Evolutionary conservation across 2,113 vertebrate genomes (phyloP).

Genomic region (Nematolebias whitei): DNA sequence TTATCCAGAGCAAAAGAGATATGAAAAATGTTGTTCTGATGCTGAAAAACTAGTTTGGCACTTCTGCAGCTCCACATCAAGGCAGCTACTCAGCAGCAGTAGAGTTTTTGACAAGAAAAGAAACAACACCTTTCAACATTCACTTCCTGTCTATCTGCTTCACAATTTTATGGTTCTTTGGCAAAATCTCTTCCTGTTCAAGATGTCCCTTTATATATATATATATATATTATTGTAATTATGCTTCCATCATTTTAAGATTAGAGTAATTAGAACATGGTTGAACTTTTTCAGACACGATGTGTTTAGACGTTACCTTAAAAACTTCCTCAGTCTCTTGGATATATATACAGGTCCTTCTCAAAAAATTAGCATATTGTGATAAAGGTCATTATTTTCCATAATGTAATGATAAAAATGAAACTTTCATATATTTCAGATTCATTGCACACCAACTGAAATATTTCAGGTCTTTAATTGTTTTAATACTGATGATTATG

Average conservation of each 20-base stretch:
- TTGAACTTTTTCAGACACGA: not conserved
- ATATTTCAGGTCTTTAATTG: no score
- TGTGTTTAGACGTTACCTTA: no score
- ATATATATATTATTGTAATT: not conserved
- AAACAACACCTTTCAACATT: slow-evolving; percentile 19
- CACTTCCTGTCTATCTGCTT: slow-evolving; percentile 1
- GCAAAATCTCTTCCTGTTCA: not conserved
- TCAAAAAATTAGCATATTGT: no score
- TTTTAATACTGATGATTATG: no score
- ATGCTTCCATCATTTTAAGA: not conserved
- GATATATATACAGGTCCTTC: no score
- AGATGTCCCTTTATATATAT: not conserved
- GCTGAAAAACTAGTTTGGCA: not conserved
- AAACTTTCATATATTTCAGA: no score
- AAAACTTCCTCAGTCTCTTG: no score
- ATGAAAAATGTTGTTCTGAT: not conserved
- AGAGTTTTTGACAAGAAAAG: not conserved
- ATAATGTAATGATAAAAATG: no score
- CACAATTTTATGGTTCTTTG: not conserved
- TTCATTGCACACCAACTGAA: no score
- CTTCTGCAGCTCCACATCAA: slow-evolving; percentile 5
- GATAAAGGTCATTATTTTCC: no score
- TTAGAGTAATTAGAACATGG: not conserved
- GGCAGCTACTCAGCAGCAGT: not conserved
- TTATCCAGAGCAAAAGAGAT: not conserved